Evolutionary conservation across 2,888 invertebrate genomes (phyloP).

Genomic region (Eilema caniola): DNA sequence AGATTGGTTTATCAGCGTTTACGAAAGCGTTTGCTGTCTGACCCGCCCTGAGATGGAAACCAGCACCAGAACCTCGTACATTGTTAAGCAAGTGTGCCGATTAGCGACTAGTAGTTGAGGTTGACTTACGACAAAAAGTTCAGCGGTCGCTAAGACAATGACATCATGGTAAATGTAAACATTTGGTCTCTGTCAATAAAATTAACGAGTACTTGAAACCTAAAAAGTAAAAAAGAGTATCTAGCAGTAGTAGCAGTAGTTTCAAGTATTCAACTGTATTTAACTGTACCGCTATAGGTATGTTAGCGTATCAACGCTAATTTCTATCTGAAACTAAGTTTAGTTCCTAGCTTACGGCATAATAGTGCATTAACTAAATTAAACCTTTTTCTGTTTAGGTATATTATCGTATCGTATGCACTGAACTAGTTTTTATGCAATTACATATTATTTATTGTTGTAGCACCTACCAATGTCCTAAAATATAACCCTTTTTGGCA

Average conservation of each 20-base stretch:
- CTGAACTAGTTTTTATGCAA: background rate
- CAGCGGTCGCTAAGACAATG: no score
- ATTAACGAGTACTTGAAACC: no score
- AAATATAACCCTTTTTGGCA: no score
- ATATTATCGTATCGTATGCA: background rate
- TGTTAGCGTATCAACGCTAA: conserved; percentile 7
- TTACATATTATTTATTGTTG: background rate
- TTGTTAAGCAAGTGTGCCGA: no score
- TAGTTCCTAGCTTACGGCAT: conserved; percentile 14
- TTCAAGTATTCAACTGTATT: background rate
- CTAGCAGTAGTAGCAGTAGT: background rate
- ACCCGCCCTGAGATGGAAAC: no score
- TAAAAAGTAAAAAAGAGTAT: no score
- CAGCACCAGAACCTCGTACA: no score
- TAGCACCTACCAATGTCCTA: background rate
- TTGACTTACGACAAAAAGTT: no score
- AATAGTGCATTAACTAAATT: conserved; percentile 14
- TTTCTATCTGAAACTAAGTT: conserved; percentile 15
- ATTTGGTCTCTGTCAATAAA: background rate
- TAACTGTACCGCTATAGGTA: background rate
- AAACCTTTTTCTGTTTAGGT: conserved; percentile 8
- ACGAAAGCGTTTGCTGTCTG: no score
- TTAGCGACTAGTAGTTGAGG: no score
- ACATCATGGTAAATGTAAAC: background rate
- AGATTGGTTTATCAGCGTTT: no score